Evolutionary conservation across 1,140 invertebrate species (phyloP).

Genomic region (Amyelois transitella): DNA sequence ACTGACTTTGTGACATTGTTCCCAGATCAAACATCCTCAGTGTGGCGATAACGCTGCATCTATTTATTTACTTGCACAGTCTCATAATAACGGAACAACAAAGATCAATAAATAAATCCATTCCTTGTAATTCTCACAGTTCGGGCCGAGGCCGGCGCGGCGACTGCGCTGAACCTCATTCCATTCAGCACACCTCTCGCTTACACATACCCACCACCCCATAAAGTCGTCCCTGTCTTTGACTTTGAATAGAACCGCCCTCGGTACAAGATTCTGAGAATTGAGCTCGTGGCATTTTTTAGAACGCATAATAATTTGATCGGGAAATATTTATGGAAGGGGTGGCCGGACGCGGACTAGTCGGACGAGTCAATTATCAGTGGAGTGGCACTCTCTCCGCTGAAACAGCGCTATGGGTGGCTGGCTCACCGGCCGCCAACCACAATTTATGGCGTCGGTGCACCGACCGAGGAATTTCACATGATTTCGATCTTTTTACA

Average conservation of each 20-base stretch:
- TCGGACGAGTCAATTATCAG: constrained; percentile 70
- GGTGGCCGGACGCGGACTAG: constrained; percentile 58
- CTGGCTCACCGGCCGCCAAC: constrained; percentile 41
- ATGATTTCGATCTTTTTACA: constrained; percentile 27
- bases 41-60: constrained; percentile 22
- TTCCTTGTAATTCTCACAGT: constrained; percentile 70
- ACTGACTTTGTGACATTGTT: constrained; percentile 14
- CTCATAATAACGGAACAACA: constrained; percentile 58
- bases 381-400: constrained; percentile 33
- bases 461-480: constrained; percentile 48
- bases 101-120: constrained; percentile 69
- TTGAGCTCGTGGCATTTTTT: constrained; percentile 67
- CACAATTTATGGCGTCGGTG: constrained; percentile 61
- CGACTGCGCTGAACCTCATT: constrained; percentile 55
- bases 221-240: constrained; percentile 29
- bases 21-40: constrained; percentile 24
- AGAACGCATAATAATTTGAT: constrained; percentile 71
- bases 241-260: constrained; percentile 66
- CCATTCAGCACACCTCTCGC: constrained; percentile 46
- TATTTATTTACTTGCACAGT: constrained; percentile 36
- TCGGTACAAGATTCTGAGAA: constrained; percentile 55
- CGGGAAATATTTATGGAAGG: constrained; percentile 73
- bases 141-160: constrained; percentile 52
- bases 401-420: constrained; percentile 65
- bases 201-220: constrained; percentile 11